A percentile compares a stretch with the other conserved stretches of the same genome.
Evolutionary conservation across 2,113 vertebrate species (phyloP).

Genomic region (Poecile atricapillus): DNA sequence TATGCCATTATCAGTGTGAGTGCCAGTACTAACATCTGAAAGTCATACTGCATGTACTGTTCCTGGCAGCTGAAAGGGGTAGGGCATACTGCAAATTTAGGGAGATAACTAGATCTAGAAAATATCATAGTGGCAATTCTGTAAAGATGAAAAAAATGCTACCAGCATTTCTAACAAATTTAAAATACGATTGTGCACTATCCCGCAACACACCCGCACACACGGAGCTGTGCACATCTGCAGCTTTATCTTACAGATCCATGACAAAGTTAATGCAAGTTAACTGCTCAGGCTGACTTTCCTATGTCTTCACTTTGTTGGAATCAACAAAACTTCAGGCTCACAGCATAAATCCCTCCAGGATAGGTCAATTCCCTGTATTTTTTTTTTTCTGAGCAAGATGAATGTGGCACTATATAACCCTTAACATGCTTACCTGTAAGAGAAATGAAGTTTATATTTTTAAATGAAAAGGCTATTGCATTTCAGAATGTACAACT

Average conservation of each 20-base stretch:
- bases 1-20: background rate
- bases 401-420: background rate
- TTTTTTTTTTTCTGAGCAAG: background rate
- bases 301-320: background rate
- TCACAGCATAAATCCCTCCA: slow-evolving; percentile 9
- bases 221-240: background rate
- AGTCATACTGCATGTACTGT: background rate
- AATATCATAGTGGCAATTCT: background rate
- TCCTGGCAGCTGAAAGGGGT: background rate
- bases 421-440: background rate
- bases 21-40: slow-evolving; percentile 25
- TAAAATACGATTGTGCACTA: background rate
- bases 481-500: background rate
- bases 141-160: background rate
- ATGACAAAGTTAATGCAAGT: slow-evolving; percentile 40
- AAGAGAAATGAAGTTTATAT: slow-evolving; percentile 12
- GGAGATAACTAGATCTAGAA: background rate
- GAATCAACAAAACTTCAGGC: slow-evolving; percentile 52
- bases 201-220: background rate
- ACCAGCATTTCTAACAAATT: background rate
- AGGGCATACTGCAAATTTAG: background rate
- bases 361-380: background rate
- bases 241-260: background rate
- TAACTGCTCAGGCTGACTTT: slow-evolving; percentile 9
- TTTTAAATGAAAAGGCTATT: slow-evolving; percentile 12